Base-by-base conservation (phyloP, 2,888 invertebrate genomes). In the Plemyria rubiginata region DNA sequence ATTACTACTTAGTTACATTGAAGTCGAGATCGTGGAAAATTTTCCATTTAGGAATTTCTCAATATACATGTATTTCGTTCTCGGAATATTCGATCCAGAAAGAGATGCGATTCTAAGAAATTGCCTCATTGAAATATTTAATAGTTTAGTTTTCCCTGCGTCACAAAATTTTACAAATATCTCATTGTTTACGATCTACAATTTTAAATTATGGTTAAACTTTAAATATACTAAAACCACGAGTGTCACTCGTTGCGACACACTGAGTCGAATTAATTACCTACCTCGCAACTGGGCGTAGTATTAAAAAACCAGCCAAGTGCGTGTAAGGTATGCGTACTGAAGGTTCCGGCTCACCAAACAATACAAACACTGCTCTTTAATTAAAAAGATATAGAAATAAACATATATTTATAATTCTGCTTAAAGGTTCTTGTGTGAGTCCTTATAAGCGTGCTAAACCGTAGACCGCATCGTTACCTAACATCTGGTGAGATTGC, bases 221-320 rank as follows among this genome's bases (percentile, higher is more conserved):
- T 54, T 54, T 60, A 75, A 77, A 80, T 72, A 81, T 81, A 85
- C 81, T 78, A 87, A 89, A 87, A 87, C 79, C 80, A 85, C 80
- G 80, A 86, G 86, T 87, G 88, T 88, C 81, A 81, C 77, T 84
- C 70, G 84, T 92, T 92, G 87, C 91, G 86, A 88, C 91, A 92
- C 86, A 77, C 82, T 86, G 88, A 89, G 89, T 90, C 90, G 86
- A 92, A 92, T 92, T 91, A 92, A 91, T 91, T 92, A 91, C 89
- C 90, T 92, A 91, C 89, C 90, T 88, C 87, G 91, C 89, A 90
- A 90, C 87, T 85, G 86, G 86, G 87, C 89, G 88, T 84, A 81
- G 91, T 88, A 90, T 90, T 87, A 90, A 90, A 91, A 90, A 45
- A 16, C 45, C 45, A 11, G 45, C 45, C 45, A 16, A 45, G 45